Base-by-base conservation (phyloP, 2,888 invertebrate species). In the Blastobasis lacticolella region DNA sequence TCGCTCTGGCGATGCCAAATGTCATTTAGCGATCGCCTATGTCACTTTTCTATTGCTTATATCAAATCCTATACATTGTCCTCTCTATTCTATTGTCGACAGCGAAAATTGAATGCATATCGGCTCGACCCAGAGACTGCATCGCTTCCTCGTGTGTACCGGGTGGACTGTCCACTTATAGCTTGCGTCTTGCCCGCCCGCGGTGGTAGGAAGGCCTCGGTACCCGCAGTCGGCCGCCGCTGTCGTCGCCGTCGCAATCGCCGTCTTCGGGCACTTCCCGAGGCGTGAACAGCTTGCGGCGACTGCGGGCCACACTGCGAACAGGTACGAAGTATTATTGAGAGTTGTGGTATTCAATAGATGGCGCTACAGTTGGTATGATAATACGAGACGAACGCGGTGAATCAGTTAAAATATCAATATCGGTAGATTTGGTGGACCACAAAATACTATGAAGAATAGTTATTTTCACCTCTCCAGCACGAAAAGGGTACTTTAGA, bases 281-380 rank as follows among this genome's bases (percentile, higher is more conserved):
- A 0, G 88, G 87, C 1, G 88, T 86, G 69, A 85, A 89, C 51
- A 89, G 60, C 64, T 88, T 88, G 5, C 89, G 74, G 0, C 88
- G 80, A 54, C 85, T 86, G 5, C 87, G 76, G 0, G 71, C 73
- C 8, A 82, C 69, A 44, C 85, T 84, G 67, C 23, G 0, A 61
- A 57, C 54, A 38, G 49, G 9, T 9, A 38, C 45, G 23, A 37
- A n/a, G 45, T 40, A 38, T 45, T 6, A 37, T 9, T 5, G 8
- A 45, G 0, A 6, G 4, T 10, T 37, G 10, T 7, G 8, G 3
- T 8, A 36, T 2, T 36, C n/a, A 3, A 36, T 8, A 8, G 5
- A 36, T 6, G 23, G 36, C 6, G 6, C 6, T 23, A 8, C 36
- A 36, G 36, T 2, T 46, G 40, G 2, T 44, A 7, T 44, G 7